Evolutionary conservation across 2,113 vertebrate species (phyloP), one percentile per base, ranked within the genome.

Genomic region (Stictonetta naevosa): DNA sequence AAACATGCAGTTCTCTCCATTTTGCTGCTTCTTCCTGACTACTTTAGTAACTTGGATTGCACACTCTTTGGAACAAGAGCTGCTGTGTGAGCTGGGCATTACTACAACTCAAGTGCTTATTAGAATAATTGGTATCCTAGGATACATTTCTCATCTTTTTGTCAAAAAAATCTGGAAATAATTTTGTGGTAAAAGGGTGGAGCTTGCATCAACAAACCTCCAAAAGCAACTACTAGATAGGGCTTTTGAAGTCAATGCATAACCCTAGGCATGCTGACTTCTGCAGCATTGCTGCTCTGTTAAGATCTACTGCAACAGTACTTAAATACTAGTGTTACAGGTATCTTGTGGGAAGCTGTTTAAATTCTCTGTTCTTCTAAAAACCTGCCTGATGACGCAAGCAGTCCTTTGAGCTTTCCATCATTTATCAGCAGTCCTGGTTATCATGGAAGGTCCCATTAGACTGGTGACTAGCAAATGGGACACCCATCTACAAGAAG

Each of bases 171-270:
- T 16, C 28, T 38, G 40, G 17, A 76, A 55, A 56, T 33, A 86
- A 68, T 81, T 88, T 75, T 73, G 73, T 52, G 72, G 67, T 55
- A 59, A 60, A 92, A 81, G 29, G 22, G 62, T 69, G 40, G 33
- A 71, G 29, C 11, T 53, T 42, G 22, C 42, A 75, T 9, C 26
- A 81, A 64, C 38, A 86, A 90, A 55, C 14, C 59, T 77, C 36
- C 26, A 21, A 52, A 82, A 36, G 26, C 14, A 63, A 63, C 52
- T 15, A 38, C 11, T 19, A 38, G 2, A 8, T 10, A 42, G 0
- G 2, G 38, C 26, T 53, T 62, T 68, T 68, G 20, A 86, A 56
- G 60, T 62, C 80, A 63, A 12, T 0, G 1, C 0, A 0, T 1
- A 64, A 59, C 6, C 4, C 36, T 2, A 3, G 2, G 16, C 52